Evolutionary conservation across 2,797 vertebrate genomes (phyloP).

Genomic region (Artibeus jamaicensis): DNA sequence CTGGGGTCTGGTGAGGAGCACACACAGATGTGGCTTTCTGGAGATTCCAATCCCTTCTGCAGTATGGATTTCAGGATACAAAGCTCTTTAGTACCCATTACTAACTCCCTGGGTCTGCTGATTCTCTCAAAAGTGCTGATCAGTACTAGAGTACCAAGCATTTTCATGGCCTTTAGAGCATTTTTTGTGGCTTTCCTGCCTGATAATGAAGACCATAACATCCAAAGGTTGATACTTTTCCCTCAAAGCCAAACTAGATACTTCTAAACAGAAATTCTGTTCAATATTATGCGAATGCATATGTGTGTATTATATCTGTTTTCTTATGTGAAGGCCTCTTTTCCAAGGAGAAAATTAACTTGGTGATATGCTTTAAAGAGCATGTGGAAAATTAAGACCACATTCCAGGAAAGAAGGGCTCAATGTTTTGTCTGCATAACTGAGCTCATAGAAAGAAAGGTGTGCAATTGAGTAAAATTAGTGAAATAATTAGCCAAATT

Average conservation of each 20-base stretch:
- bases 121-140: conserved; percentile 38
- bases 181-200: not conserved
- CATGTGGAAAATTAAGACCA: not conserved
- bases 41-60: conserved; percentile 75
- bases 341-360: not conserved
- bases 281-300: not conserved
- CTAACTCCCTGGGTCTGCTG: conserved; percentile 64
- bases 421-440: not conserved
- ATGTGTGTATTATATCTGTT: not conserved
- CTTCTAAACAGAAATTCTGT: not conserved
- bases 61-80: conserved; percentile 71
- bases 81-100: conserved; percentile 75
- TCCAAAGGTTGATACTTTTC: not conserved
- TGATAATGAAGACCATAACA: not conserved
- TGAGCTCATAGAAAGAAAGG: not conserved
- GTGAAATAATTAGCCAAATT: conserved; percentile 28
- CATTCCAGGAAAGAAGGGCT: not conserved
- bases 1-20: conserved; percentile 75
- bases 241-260: not conserved
- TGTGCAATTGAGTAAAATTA: not conserved
- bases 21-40: conserved; percentile 78
- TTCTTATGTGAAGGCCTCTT: not conserved
- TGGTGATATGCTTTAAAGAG: not conserved
- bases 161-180: not conserved
- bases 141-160: not conserved